A percentile compares a stretch with the other conserved stretches of the same genome.
phyloP scores from a whole-genome alignment of 1,140 invertebrate species.

The Plectrocnemia conspersa region DNA sequence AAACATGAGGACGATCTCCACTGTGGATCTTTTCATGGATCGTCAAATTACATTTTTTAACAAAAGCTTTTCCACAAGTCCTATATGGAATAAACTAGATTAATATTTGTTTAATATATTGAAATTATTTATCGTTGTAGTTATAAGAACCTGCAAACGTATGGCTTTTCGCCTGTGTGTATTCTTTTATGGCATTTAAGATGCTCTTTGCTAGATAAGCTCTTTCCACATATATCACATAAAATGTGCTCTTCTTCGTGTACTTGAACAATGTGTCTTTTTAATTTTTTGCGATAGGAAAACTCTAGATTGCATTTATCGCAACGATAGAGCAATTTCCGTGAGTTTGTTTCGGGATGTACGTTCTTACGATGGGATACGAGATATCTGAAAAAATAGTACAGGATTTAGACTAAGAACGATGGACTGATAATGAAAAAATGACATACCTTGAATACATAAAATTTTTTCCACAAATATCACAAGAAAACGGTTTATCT shows the following conservation, averaged over 20 bases:
- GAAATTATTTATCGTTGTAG: background rate
- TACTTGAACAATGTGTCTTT: conserved; percentile 53
- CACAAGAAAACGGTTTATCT: conserved; percentile 43
- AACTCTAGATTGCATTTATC: conserved; percentile 46
- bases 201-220: conserved; percentile 64
- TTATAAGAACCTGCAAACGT: conserved; percentile 56
- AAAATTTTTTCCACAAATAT: conserved; percentile 45
- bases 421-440: too few relatives aligned
- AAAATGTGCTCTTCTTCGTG: conserved; percentile 55
- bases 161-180: conserved; percentile 69
- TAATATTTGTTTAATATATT: background rate
- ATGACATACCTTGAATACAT: conserved; percentile 46
- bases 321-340: conserved; percentile 45
- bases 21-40: conserved; percentile 61
- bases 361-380: conserved; percentile 42
- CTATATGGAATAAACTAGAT: conserved; percentile 43
- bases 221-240: conserved; percentile 74
- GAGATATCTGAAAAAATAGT: conserved; percentile 38
- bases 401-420: background rate
- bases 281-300: conserved; percentile 51
- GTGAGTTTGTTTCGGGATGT: conserved; percentile 43
- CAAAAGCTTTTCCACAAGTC: conserved; percentile 60
- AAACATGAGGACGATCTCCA: conserved; percentile 62
- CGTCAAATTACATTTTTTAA: conserved; percentile 58
- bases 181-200: conserved; percentile 67